Conservation (phyloP, 2,888 invertebrate genomes). For the Vandiemenella viatica region DNA sequence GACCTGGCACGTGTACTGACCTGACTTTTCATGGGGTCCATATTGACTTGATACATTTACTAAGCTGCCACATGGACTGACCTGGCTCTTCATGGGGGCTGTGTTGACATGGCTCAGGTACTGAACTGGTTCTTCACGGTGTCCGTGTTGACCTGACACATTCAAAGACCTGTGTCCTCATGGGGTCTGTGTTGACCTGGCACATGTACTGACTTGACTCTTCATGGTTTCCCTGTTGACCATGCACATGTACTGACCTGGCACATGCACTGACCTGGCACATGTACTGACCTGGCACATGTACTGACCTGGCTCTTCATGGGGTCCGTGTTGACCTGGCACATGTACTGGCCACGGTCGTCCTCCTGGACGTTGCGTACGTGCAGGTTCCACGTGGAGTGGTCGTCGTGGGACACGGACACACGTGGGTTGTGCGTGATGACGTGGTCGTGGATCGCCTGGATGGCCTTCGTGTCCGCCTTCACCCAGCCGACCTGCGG, state of each 20-base stretch:
- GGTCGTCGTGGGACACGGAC: slow-evolving; percentile 70
- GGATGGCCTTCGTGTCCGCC: slow-evolving; percentile 83
- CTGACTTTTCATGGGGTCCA: too few species aligned
- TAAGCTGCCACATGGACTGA: slow-evolving; percentile 79
- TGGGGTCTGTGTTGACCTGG: too few species aligned
- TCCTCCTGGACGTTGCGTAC: slow-evolving; percentile 75
- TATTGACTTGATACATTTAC: slow-evolving; percentile 76
- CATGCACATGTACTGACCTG: too few species aligned
- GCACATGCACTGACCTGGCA: too few species aligned
- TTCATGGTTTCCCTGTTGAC: too few species aligned
- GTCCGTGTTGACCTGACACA: too few species aligned
- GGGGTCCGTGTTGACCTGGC: slow-evolving; percentile 87
- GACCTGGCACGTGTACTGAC: slow-evolving; percentile 89
- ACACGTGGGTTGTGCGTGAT: slow-evolving; percentile 83
- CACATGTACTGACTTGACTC: too few species aligned
- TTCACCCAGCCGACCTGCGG: slow-evolving; percentile 92
- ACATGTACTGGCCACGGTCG: slow-evolving; percentile 84
- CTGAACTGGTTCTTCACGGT: too few species aligned
- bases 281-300: too few species aligned
- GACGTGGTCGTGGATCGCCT: slow-evolving; percentile 82
- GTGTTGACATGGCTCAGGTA: too few species aligned
- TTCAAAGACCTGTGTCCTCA: too few species aligned
- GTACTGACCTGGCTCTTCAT: slow-evolving; percentile 90
- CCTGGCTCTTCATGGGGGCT: too few species aligned
- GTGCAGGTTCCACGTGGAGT: slow-evolving; percentile 78